Percentiles rank a stretch among this genome's conserved stretches.
Conservation (phyloP, 2,113 vertebrate genomes). For the Phalacrocorax pelagicus region DNA sequence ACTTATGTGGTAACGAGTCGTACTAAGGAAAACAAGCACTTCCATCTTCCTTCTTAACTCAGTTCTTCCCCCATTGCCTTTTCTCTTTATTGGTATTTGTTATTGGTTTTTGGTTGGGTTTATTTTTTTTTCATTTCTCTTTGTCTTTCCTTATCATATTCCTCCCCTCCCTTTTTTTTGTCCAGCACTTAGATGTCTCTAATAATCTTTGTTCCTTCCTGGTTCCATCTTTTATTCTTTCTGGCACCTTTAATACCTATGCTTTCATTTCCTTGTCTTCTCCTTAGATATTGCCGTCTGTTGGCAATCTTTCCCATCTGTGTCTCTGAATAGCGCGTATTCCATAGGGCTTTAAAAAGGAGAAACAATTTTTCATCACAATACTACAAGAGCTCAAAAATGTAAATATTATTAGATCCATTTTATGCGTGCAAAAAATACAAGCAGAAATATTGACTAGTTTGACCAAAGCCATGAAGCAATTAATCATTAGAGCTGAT, state of each 20-base stretch:
- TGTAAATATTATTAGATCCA: background rate
- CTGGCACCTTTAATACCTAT: background rate
- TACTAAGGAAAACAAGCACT: background rate
- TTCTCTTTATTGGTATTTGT: background rate
- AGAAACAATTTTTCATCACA: background rate
- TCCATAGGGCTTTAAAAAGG: background rate
- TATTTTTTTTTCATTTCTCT: background rate
- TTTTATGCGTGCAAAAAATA: background rate
- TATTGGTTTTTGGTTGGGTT: background rate
- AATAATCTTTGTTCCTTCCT: background rate
- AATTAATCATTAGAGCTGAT: background rate
- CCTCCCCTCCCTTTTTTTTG: background rate
- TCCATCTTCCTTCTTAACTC: background rate
- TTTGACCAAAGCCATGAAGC: background rate
- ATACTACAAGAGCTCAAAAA: background rate
- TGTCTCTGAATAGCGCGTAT: background rate
- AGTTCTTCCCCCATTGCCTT: background rate
- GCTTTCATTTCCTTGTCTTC: slow-evolving; percentile 2
- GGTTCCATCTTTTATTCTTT: background rate
- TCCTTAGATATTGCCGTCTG: background rate
- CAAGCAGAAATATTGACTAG: background rate
- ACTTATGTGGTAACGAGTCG: background rate
- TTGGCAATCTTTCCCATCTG: background rate
- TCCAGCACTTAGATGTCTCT: background rate
- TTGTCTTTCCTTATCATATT: background rate